Evolutionary conservation across 2,888 invertebrate species (phyloP), one percentile per base, ranked within the genome.

Genomic region (Ypsolopha sequella): DNA sequence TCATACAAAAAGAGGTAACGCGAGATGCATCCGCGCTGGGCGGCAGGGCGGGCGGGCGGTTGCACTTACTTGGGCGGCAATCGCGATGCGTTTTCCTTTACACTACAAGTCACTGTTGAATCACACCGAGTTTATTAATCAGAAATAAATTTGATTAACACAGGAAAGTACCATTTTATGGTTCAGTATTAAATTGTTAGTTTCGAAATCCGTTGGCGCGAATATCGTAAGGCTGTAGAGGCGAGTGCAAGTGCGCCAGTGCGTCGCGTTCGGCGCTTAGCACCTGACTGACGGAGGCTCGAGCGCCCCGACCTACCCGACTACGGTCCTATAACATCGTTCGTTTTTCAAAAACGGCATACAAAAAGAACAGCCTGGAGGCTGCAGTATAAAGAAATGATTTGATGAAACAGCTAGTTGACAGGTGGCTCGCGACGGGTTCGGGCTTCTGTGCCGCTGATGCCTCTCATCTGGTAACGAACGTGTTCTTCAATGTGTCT

Each of bases 261-360:
- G 79, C 72, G 77, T 69, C 73, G 75, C 76, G 80, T 60, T 67
- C 76, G 84, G 77, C 82, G 85, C 74, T 70, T 66, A 76, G 72
- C 85, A 84, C 85, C 81, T 80, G 82, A 84, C 85, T 85, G 82
- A 77, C 50, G 75, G 69, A 60, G 64, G 78, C 78, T 75, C 76
- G 78, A 73, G 73, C 76, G 79, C 78, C 80, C 76, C 81, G 84
- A 85, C 84, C 84, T 85, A 84, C 80, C 81, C 84, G 68, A 85
- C 76, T 68, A 65, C 71, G 74, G 66, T 65, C 70, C 73, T 68
- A 75, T 74, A 66, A 69, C 70, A 77, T 78, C 76, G 76, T 71
- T 79, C 79, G 33, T 54, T 77, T 84, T 80, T 63, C 72, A 74
- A 81, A 24, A 80, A 77, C 73, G 70, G 70, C 66, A 68, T 60